Evolutionary conservation across 2,888 invertebrate genomes (phyloP), one percentile per base, ranked within the genome.

Genomic region (Lathronympha strigana): DNA sequence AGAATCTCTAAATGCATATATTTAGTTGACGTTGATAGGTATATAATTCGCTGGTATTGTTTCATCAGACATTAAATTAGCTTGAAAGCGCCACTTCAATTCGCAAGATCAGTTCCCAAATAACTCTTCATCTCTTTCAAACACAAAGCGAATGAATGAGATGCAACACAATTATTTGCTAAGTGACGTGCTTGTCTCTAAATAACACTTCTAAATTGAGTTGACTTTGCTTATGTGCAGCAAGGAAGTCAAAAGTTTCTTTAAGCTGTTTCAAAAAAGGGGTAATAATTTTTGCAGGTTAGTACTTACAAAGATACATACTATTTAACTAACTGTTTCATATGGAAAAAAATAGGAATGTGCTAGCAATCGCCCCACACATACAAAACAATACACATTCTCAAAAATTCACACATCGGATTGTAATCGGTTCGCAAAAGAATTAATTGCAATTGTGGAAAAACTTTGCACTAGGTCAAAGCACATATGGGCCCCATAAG

Each of bases 401-500:
- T 3, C 6, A 36, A 36, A 9, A 3, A 36, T 3, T 28, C 28
- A 28, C 5, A 28, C 28, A 13, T 13, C 13, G 13, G 13, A 9
- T 36, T 13, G 36, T 3, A 9, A 9, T 28, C 28, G 3, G 9
- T 6, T 11, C 13, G 9, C 13, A 9, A 36, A 13, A 13, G 13
- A 13, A 36, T 9, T 11, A 4, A 9, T 36, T 36, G 36, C 13
- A 36, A 45, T 21, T 21, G 13, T 45, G 21, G 21, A 13, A 45
- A 47, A 47, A 47, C n/a, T 23, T 45, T 23, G 47, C 47, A 23
- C n/a, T 47, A 23, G 47, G 23, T 47, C 47, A 47, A 47, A 47
- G 45, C 43, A n/a, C 13, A 11, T 0, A 21, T 6, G 21, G 11
- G 4, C 19, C 21, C 43, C 11, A 43, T 11, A 21, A 21, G 17